Base-by-base conservation (phyloP, 2,797 vertebrate species). In the Masticophis lateralis region DNA sequence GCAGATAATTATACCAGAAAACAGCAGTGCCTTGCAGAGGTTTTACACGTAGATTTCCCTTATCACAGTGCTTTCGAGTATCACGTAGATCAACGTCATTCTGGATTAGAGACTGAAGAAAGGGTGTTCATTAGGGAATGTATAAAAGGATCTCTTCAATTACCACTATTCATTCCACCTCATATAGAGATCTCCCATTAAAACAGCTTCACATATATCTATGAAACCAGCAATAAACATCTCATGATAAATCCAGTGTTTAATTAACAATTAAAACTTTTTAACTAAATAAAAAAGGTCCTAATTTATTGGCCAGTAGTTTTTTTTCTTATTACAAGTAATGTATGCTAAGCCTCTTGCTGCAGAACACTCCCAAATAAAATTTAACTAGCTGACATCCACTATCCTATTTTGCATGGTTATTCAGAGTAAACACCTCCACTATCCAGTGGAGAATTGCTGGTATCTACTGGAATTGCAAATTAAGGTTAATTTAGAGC, bases 1-100 rank as follows among this genome's bases (percentile, higher is more conserved):
- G 99, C 91, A 99, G 98, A 96, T 99, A 99, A 97, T 99, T 99
- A 97, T 99, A 99, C 99, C 99, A 99, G 97, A 99, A 99, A 93
- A 99, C 98, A 28, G 99, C 99, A 6, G 98, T 99, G 92, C 99
- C 99, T 97, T 99, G 99, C 92, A 97, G 98, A 3, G 99, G 99
- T 96, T 98, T 99, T 96, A 99, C 98, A 94, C 98, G 98, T 90
- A 99, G 97, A 94, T 99, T 99, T 94, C 99, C 99, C 97, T 99
- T 99, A 97, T 99, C 98, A 86, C 99, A 99, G 94, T 99, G 98
- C 95, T 98, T 99, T 94, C 99, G 98, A 57, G 99, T 99, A 97
- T 99, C 99, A 97, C 99, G 97, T 91, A 99, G 98, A 96, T 99
- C 99, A 57, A 99, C 94, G 0, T 99, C 98, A 0, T 99, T 99